Percentiles rank a stretch among this genome's conserved stretches.
These are phyloP conservation scores for Regulus satrapa DNA, from an alignment of 2,113 vertebrate genomes.

Conservation along the genomic window DNA sequence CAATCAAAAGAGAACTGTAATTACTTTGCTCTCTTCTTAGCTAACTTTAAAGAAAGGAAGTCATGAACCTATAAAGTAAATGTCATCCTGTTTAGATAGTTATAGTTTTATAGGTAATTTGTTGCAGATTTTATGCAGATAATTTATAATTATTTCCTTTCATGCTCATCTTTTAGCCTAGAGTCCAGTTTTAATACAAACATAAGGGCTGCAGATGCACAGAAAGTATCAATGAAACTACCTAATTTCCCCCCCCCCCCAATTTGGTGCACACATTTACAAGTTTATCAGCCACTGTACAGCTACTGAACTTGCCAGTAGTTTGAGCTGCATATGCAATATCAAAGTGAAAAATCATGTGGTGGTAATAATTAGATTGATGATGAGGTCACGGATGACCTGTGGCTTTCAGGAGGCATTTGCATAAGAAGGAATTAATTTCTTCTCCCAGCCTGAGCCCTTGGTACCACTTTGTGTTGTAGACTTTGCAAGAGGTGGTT, in stretches of 20 bases:
- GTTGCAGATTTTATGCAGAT: conserved; percentile 86
- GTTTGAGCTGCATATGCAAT: neutral
- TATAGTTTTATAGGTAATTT: conserved; percentile 88
- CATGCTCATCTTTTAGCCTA: conserved; percentile 81
- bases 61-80: conserved; percentile 78
- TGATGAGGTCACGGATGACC: no score
- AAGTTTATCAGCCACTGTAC: conserved; percentile 47
- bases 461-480: neutral
- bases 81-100: conserved; percentile 84
- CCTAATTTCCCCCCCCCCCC: conserved; percentile 27
- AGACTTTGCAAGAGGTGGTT: neutral
- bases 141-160: conserved; percentile 87
- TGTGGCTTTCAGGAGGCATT: neutral
- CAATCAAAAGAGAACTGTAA: conserved; percentile 79
- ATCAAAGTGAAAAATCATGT: conserved; percentile 1
- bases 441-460: neutral
- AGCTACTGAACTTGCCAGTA: conserved; percentile 15
- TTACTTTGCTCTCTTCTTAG: conserved; percentile 78
- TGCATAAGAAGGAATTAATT: neutral
- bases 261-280: conserved; percentile 60
- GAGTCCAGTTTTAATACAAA: conserved; percentile 80
- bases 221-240: conserved; percentile 53
- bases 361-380: neutral
- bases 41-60: conserved; percentile 81
- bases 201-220: conserved; percentile 86